Evolutionary conservation across 2,113 vertebrate genomes (phyloP), one percentile per base, ranked within the genome.

Genomic region (Solea senegalensis): DNA sequence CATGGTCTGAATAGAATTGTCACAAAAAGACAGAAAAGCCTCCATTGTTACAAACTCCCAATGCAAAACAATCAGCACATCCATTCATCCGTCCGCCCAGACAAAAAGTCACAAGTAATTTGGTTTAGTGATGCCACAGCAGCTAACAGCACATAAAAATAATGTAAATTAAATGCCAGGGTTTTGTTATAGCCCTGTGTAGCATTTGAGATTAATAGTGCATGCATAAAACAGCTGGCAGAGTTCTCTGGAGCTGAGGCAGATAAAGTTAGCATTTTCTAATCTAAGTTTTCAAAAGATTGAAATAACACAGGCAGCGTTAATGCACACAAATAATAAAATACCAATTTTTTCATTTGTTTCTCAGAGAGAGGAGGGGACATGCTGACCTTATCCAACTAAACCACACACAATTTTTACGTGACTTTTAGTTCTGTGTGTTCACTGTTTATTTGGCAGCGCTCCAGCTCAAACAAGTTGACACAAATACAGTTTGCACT

Each of bases 171-270:
- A 61, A 65, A 58, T 62, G 41, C 13, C 52, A 40, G 5, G 9
- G 34, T 82, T 76, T 80, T 68, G 43, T 55, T 67, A 49, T 16
- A 48, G 70, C 44, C 65, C 58, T 40, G 48, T 74, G 56, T 14
- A 71, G 44, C 28, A 55, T 84, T 81, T 52, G 26, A 34, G 54
- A 68, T 54, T 55, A 84, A 84, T 57, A 63, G 73, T 2, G 52
- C 69, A 69, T 58, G 34, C 43, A 59, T 68, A 3, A 80, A 69
- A 63, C 73, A 70, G 54, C 48, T 60, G 71, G 21, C 48, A 48
- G 3, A 0, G 34, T 50, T 53, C 52, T 53, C 8, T 49, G 65
- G 15, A 65, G 71, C 12, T 11, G 16, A 66, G 9, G 59, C 28
- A n/a, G 50, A 57, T 16, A 49, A 48, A 54, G 13, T 44, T 15